Percentiles rank a stretch among this genome's conserved stretches.
These are phyloP conservation scores for Podarcis lilfordi DNA, from an alignment of 2,797 vertebrate genomes.

Conservation along the genomic window DNA sequence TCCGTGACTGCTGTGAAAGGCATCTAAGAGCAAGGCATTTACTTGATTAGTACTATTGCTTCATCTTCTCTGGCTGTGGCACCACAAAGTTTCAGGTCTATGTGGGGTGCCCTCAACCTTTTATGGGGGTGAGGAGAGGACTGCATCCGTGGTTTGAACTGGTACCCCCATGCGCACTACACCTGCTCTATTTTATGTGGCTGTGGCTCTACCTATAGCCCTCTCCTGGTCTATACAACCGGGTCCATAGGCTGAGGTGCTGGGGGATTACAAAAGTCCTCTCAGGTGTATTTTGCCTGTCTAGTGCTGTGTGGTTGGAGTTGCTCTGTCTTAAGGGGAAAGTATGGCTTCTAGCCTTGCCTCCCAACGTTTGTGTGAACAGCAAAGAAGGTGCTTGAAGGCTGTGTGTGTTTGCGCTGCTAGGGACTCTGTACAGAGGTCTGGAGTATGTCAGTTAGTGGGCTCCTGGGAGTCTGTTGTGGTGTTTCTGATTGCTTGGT, in stretches of 20 bases:
- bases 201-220: background rate
- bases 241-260: background rate
- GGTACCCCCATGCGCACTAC: background rate
- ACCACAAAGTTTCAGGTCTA: background rate
- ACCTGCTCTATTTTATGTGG: background rate
- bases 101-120: background rate
- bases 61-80: background rate
- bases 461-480: no score
- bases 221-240: background rate
- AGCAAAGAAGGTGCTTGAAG: background rate
- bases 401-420: background rate
- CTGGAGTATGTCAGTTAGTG: background rate
- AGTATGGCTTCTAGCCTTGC: background rate
- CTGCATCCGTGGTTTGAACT: background rate
- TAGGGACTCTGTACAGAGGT: background rate
- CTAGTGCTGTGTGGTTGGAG: background rate
- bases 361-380: background rate
- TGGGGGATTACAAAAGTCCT: background rate
- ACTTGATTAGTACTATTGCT: background rate
- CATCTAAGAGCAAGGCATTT: background rate
- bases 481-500: background rate
- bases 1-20: background rate
- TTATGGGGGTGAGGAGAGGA: background rate
- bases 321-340: background rate
- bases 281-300: background rate